phyloP scores from a whole-genome alignment of 2,113 vertebrate species.

The Chloropsis hardwickii region DNA sequence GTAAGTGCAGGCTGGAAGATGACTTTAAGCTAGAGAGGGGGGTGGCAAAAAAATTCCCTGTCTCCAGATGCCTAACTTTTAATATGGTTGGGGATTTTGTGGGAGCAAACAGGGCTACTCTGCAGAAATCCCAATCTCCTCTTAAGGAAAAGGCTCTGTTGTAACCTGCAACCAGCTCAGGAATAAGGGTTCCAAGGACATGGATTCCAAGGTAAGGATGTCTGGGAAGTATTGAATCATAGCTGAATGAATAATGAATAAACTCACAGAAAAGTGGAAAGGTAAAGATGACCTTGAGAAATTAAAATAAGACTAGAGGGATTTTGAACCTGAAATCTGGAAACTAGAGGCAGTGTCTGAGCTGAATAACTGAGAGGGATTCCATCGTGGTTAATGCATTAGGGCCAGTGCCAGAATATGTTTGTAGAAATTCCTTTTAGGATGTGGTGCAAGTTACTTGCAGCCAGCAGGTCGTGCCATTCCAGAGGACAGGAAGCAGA shows the following conservation, averaged over 20 bases:
- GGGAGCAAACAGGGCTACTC: not conserved
- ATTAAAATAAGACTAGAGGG: not conserved
- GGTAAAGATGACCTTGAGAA: slow-evolving; percentile 6
- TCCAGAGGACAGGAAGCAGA: not conserved
- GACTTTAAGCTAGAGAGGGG: not conserved
- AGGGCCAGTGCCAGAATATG: not conserved
- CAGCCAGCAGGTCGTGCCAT: not conserved
- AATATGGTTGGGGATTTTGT: not conserved
- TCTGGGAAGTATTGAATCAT: not conserved
- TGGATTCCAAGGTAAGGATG: not conserved
- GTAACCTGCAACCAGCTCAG: fast-evolving
- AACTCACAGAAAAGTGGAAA: not conserved
- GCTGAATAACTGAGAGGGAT: not conserved
- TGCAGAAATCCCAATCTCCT: not conserved
- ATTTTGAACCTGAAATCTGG: not conserved
- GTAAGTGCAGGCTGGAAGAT: not conserved
- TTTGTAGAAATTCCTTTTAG: not conserved
- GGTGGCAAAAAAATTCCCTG: not conserved
- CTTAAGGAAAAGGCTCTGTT: not conserved
- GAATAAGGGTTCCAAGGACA: not conserved
- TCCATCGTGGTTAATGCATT: not conserved
- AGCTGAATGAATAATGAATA: not conserved
- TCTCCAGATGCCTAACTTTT: not conserved
- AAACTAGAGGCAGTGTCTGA: not conserved
- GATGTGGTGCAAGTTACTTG: not conserved